Percentiles rank a stretch among this genome's conserved stretches.
phyloP scores from a whole-genome alignment of 53 echinoderm and acorn worm genomes.

The Henricia sp. region DNA sequence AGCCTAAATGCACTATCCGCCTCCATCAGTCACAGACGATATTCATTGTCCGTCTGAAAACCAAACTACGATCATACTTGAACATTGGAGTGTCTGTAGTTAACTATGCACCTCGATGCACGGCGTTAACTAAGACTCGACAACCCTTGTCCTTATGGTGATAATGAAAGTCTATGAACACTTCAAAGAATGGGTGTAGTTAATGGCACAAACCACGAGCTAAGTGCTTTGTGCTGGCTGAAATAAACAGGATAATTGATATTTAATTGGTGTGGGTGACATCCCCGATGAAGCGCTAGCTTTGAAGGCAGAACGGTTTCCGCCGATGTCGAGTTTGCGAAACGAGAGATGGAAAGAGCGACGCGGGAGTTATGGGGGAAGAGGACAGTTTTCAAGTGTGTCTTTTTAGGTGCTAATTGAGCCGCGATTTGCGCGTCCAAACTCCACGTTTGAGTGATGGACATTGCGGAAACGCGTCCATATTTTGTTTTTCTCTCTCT shows the following conservation, averaged over 20 bases:
- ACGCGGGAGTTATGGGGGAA: neutral
- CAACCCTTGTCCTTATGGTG: too few species aligned
- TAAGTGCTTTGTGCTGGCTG: conserved; percentile 17
- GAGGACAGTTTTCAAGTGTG: conserved; percentile 2
- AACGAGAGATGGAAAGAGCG: neutral
- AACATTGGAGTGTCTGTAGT: conserved; percentile 15
- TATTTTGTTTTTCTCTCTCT: neutral
- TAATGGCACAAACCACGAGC: conserved; percentile 13
- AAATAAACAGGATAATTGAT: conserved; percentile 38
- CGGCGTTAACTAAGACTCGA: neutral
- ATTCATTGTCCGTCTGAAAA: neutral
- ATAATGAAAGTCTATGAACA: too few species aligned
- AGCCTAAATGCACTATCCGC: neutral
- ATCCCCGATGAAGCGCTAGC: neutral
- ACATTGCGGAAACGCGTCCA: conserved; percentile 28
- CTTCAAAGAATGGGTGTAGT: conserved; percentile 20
- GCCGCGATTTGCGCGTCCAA: conserved; percentile 2
- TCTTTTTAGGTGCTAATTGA: conserved; percentile 52
- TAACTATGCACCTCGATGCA: conserved; percentile 7
- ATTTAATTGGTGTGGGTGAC: conserved; percentile 44
- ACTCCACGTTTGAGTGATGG: conserved; percentile 35
- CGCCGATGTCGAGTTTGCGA: neutral
- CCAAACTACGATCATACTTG: conserved; percentile 2
- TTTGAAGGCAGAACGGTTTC: conserved; percentile 17
- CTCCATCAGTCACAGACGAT: conserved; percentile 26